Conservation (phyloP, 23 tunicate species). For the Phallusia fumigata region DNA sequence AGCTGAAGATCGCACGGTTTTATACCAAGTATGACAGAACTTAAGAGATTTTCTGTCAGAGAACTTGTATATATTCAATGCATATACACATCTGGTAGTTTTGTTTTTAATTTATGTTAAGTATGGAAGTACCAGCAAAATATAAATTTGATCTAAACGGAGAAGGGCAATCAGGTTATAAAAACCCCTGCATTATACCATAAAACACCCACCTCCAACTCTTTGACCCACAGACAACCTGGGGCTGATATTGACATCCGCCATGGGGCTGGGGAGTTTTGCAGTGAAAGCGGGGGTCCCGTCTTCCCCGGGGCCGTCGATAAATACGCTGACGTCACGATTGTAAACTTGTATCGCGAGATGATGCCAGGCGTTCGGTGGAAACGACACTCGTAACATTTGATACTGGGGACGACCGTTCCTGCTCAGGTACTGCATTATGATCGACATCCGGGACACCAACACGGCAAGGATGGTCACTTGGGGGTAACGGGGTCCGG, state of each 20-base stretch:
- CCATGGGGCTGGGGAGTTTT: conserved; percentile 27
- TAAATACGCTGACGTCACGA: conserved; percentile 51
- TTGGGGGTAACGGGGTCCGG: conserved; percentile 32
- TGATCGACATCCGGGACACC: conserved; percentile 39
- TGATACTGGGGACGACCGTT: conserved; percentile 45
- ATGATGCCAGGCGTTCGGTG: conserved; percentile 67
- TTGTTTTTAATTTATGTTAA: too few species aligned
- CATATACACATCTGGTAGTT: too few species aligned
- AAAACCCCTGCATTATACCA: neutral
- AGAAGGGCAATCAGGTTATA: neutral
- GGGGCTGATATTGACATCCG: conserved; percentile 50
- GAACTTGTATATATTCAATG: too few species aligned
- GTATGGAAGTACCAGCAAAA: too few species aligned
- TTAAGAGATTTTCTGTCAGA: too few species aligned
- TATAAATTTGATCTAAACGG: too few species aligned
- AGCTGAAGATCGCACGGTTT: too few species aligned
- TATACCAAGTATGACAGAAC: too few species aligned
- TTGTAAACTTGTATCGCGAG: conserved; percentile 70
- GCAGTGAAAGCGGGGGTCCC: conserved; percentile 52
- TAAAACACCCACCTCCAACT: conserved; percentile 38
- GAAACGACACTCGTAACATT: conserved; percentile 32
- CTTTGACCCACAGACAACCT: conserved; percentile 63
- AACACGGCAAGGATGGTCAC: conserved; percentile 47
- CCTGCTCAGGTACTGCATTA: conserved; percentile 58
- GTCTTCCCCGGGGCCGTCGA: conserved; percentile 62